Evolutionary conservation across 1,140 invertebrate genomes (phyloP), one percentile per base, ranked within the genome.

Genomic region (Bacillus rossius): DNA sequence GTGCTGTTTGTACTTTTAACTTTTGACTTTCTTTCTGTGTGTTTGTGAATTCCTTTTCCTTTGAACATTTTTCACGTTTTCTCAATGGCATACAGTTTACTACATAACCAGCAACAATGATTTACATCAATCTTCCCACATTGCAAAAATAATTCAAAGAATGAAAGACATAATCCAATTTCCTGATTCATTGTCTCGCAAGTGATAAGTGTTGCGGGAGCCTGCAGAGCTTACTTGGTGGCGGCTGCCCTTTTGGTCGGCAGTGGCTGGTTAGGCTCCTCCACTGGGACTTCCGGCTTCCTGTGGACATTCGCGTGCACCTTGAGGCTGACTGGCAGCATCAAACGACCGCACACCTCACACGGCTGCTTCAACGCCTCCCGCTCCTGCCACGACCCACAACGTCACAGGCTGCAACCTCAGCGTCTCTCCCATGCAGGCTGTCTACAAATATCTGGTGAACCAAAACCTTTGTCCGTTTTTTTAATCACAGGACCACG

Each of bases 281-380:
- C 14, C 8, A 23, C 37, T n/a, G 14, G n/a, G 20, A 20, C 16
- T 10, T 50, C 37, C 13, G 17, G 8, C 54, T 73, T 68, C 4
- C 62, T 60, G 29, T 73, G 71, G 1, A 57, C 42, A 58, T 74
- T 72, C 62, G 47, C 43, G 55, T 85, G 83, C 55, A 77, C 74
- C 55, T 72, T 71, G 61, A 83, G 69, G 54, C 84, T 84, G 22
- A 80, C 75, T 20, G 80, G 80, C 67, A 84, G 75, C 65, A 83
- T 77, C 61, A 73, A 69, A 45, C 71, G 71, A 1, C 72, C 61
- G 62, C 85, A 87, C 43, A 82, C 66, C 0, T 77, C 65, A 66
- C 84, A 86, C 25, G 66, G 58, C 3, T 73, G 67, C 68, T 79
- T 76, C 19, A 78, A 69, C 20, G 71, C 67, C 38, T 78, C 69